These are phyloP conservation scores for Ecdyonurus torrentis DNA, from an alignment of 2,888 invertebrate genomes.

Conservation along the genomic window DNA sequence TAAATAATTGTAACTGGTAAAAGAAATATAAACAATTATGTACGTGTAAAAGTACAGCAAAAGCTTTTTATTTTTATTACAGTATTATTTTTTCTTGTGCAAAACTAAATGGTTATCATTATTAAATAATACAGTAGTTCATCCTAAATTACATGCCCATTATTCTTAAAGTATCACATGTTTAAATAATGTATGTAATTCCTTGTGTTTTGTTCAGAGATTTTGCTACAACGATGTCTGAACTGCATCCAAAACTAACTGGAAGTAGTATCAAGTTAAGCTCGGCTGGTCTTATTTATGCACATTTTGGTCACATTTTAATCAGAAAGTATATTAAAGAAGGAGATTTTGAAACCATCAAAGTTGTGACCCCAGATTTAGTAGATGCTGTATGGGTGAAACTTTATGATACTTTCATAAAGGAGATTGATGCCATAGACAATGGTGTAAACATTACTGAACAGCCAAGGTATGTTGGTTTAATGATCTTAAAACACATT, in stretches of 20 bases:
- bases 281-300: constrained; percentile 86
- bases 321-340: constrained; percentile 37
- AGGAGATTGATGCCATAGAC: constrained; percentile 92
- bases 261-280: constrained; percentile 62
- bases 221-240: constrained; percentile 44
- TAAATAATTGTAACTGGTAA: no score
- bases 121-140: no score
- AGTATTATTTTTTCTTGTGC: background rate
- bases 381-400: constrained; percentile 41
- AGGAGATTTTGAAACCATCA: constrained; percentile 15
- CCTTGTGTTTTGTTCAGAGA: constrained; percentile 25
- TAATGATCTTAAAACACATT: no score
- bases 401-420: constrained; percentile 74
- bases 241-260: constrained; percentile 18
- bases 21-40: no score
- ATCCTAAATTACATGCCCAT: no score
- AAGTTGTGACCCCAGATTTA: constrained; percentile 31
- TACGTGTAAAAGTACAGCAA: no score
- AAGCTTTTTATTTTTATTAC: background rate
- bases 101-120: no score
- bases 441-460: constrained; percentile 81
- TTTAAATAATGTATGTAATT: no score
- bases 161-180: no score
- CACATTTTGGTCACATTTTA: constrained; percentile 72
- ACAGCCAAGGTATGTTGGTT: constrained; percentile 34